These are phyloP conservation scores for Orius insidiosus DNA, from an alignment of 1,140 invertebrate species.

Conservation along the genomic window DNA sequence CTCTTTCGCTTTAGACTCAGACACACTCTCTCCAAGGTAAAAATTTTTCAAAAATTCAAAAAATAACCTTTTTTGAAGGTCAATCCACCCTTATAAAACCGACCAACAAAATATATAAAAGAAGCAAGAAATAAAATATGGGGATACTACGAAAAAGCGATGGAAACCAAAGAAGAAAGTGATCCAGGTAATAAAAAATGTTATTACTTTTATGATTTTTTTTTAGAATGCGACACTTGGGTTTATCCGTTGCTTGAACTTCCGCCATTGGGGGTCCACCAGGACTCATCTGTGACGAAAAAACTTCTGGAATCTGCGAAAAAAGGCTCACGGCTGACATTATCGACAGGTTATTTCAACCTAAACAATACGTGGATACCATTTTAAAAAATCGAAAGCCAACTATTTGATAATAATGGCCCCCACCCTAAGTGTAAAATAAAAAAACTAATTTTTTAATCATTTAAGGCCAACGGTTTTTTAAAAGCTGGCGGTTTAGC, in stretches of 20 bases:
- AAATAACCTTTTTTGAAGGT: slow-evolving; percentile 4
- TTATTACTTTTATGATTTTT: not conserved
- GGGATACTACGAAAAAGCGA: slow-evolving; percentile 15
- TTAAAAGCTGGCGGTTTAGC: slow-evolving; percentile 68
- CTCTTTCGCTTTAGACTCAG: slow-evolving; percentile 32
- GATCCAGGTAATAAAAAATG: not conserved
- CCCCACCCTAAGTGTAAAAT: slow-evolving; percentile 44
- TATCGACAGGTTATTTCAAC: slow-evolving; percentile 97
- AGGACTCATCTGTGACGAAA: slow-evolving; percentile 66
- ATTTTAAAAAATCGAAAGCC: slow-evolving; percentile 55
- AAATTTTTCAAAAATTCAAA: too few relatives aligned
- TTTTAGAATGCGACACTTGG: slow-evolving; percentile 52
- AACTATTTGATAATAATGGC: slow-evolving; percentile 78
- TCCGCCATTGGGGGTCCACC: slow-evolving; percentile 67
- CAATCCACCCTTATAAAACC: slow-evolving; percentile 36
- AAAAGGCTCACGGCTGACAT: slow-evolving; percentile 40
- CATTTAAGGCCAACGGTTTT: slow-evolving; percentile 80
- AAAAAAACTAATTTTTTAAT: slow-evolving; percentile 4
- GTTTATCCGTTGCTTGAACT: slow-evolving; percentile 90
- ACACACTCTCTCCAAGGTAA: slow-evolving; percentile 27
- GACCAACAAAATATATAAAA: slow-evolving; percentile 28
- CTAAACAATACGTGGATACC: slow-evolving; percentile 66
- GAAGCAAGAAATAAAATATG: slow-evolving; percentile 31
- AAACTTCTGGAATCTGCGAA: slow-evolving; percentile 45
- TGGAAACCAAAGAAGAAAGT: slow-evolving; percentile 5